A percentile compares a stretch with the other conserved stretches of the same genome.
Conservation (phyloP, 2,797 vertebrate genomes). For the Pteropus rufus region DNA sequence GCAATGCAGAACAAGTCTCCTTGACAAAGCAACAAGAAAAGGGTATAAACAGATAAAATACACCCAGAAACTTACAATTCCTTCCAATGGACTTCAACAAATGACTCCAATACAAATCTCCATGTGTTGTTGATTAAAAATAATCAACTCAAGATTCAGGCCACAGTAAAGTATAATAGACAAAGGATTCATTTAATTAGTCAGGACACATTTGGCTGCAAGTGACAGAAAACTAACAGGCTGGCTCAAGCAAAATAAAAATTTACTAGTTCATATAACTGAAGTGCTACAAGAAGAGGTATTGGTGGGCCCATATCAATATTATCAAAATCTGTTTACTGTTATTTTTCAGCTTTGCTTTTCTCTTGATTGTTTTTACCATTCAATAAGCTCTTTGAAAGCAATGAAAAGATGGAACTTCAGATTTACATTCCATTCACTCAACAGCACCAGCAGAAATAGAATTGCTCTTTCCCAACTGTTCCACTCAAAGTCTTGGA, state of each 20-base stretch:
- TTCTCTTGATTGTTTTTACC: not conserved
- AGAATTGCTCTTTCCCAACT: not conserved
- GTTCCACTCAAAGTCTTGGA: not conserved
- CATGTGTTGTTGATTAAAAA: slow-evolving; percentile 36
- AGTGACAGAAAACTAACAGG: not conserved
- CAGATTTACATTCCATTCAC: not conserved
- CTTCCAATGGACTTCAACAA: not conserved
- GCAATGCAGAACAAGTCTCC: not conserved
- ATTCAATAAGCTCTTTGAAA: not conserved
- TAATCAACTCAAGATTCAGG: slow-evolving; percentile 22
- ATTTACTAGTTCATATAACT: not conserved
- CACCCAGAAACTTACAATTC: not conserved
- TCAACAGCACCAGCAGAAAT: not conserved
- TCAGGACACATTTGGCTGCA: not conserved
- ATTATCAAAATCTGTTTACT: not conserved
- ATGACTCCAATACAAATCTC: not conserved
- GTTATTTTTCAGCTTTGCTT: not conserved
- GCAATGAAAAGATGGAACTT: not conserved
- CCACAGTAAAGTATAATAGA: not conserved
- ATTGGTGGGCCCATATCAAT: not conserved
- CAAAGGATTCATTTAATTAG: not conserved
- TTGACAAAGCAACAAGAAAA: not conserved
- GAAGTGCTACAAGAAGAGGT: not conserved
- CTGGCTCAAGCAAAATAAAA: not conserved
- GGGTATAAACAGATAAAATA: not conserved